Base-by-base conservation (phyloP, 2,113 vertebrate species). In the Rhodinocichla rosea region DNA sequence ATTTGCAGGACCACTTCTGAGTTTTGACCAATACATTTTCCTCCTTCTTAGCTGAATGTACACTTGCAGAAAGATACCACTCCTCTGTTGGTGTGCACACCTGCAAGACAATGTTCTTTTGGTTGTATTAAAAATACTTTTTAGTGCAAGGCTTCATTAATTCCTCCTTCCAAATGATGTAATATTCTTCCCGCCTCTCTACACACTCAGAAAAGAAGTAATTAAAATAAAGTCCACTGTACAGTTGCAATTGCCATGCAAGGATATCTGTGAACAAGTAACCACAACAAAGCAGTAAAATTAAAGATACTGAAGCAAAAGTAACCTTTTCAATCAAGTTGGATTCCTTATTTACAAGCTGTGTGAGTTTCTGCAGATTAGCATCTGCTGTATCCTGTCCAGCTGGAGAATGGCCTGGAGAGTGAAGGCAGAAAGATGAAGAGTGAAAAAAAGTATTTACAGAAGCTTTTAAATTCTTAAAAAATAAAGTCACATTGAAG, bases 301-400 rank as follows among this genome's bases (percentile, higher is more conserved):
- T 75, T 32, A 49, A 69, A 96, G 90, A 95, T 67, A 98, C 74
- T 93, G 97, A 98, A 98, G 87, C 79, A 94, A 97, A 95, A 94
- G 95, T 97, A 97, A 99, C 99, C 99, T 99, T 99, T 98, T 99
- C 99, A 98, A 99, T 99, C 97, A 99, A 98, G 98, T 99, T 99
- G 98, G 99, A 99, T 95, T 99, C 99, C 98, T 99, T 99, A 98
- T 99, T 99, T 98, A 99, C 99, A 98, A 99, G 99, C 86, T 99
- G 99, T 89, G 99, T 99, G 98, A 99, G 98, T 98, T 99, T 99
- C 98, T 99, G 99, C 60, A 99, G 98, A 98, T 99, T 99, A 97
- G 99, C 99, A 97, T 99, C 99, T 98, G 99, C 97, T 59, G 95
- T 97, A 96, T 99, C 98, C 97, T 99, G 98, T 98, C 98, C 98